Evolutionary conservation across 2,797 vertebrate genomes (phyloP).

Genomic region (Nyctibius grandis): DNA sequence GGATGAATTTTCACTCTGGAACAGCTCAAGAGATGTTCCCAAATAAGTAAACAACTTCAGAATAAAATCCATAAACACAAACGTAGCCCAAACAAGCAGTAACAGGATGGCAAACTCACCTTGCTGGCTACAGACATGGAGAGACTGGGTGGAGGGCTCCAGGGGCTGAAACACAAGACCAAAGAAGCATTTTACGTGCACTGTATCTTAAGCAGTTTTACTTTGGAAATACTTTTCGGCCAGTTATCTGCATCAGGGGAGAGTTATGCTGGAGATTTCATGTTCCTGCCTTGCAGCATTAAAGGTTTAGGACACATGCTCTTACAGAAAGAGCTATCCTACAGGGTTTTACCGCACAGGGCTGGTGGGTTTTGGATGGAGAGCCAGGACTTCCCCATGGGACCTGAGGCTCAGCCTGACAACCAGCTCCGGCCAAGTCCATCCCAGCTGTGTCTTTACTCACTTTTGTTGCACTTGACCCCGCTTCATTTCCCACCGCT

Average conservation of each 20-base stretch:
- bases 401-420: not conserved
- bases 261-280: not conserved
- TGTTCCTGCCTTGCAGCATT: not conserved
- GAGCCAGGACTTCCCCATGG: not conserved
- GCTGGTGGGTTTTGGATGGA: not conserved
- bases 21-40: slow-evolving; percentile 10
- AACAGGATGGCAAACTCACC: not conserved
- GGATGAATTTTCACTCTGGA: slow-evolving; percentile 27
- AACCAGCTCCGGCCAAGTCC: not conserved
- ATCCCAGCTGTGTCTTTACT: not conserved
- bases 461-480: not conserved
- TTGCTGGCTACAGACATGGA: slow-evolving; percentile 13
- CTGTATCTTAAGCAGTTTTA: not conserved
- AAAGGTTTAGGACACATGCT: not conserved
- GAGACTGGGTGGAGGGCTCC: not conserved
- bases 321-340: not conserved
- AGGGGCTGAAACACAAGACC: slow-evolving; percentile 27
- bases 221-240: not conserved
- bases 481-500: not conserved
- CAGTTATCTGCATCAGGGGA: not conserved
- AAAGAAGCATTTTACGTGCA: not conserved
- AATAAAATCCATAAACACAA: not conserved
- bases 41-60: slow-evolving; percentile 9
- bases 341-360: not conserved
- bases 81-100: not conserved